These are phyloP conservation scores for Tineola bisselliella DNA, from an alignment of 2,888 invertebrate genomes.

Conservation along the genomic window DNA sequence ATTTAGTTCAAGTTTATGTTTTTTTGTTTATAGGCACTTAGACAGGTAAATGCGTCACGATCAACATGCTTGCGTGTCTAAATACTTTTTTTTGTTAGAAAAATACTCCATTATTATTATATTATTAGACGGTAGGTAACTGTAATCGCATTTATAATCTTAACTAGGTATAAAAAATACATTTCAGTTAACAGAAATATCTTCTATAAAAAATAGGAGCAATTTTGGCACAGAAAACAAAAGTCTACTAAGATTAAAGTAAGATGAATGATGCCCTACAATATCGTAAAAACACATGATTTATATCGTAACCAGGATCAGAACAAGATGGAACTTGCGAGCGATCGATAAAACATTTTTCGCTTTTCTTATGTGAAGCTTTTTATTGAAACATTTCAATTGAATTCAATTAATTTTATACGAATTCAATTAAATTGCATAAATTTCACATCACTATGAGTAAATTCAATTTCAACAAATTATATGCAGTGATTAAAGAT, in stretches of 20 bases:
- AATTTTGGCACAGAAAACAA: constrained; percentile 9
- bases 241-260: constrained; percentile 17
- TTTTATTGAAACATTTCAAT: too few relatives aligned
- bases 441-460: too few relatives aligned
- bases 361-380: too few relatives aligned
- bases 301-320: background rate
- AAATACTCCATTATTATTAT: background rate
- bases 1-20: too few relatives aligned
- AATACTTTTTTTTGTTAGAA: background rate
- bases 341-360: background rate
- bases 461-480: too few relatives aligned
- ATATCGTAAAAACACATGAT: constrained; percentile 13
- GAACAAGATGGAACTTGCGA: background rate
- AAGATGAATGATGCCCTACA: constrained; percentile 18
- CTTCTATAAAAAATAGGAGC: background rate
- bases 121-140: background rate
- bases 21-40: background rate
- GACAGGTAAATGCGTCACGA: background rate
- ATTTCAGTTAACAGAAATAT: too few relatives aligned
- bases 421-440: too few relatives aligned
- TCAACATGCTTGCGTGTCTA: background rate
- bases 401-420: too few relatives aligned
- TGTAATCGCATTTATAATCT: too few relatives aligned
- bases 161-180: too few relatives aligned
- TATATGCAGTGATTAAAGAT: too few relatives aligned